Percentiles rank a stretch among this genome's conserved stretches.
Conservation (phyloP, 2,113 vertebrate genomes). For the Sceloporus tristichus region DNA sequence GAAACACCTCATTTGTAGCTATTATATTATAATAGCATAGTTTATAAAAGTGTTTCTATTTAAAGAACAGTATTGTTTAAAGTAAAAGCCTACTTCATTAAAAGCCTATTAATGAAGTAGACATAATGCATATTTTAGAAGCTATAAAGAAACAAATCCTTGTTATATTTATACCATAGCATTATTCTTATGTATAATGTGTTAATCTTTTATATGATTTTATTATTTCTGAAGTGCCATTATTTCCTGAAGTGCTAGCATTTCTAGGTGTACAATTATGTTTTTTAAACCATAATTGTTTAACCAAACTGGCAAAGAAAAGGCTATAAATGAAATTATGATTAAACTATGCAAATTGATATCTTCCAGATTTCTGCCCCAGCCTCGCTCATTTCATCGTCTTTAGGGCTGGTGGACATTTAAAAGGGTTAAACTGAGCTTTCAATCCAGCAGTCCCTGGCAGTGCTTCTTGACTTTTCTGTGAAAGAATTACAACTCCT, state of each 20-base stretch:
- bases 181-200: background rate
- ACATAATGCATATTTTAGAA: background rate
- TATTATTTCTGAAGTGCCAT: background rate
- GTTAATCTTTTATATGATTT: background rate
- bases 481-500: constrained; percentile 34
- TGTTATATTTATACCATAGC: background rate
- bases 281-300: background rate
- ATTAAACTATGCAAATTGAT: constrained; percentile 46
- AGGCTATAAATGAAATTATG: background rate
- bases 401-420: background rate
- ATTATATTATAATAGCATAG: background rate
- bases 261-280: background rate
- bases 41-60: background rate
- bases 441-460: background rate
- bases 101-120: background rate
- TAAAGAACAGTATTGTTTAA: background rate
- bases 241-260: background rate
- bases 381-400: background rate
- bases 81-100: background rate
- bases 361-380: constrained; percentile 16
- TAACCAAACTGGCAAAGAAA: background rate
- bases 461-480: background rate
- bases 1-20: background rate
- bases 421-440: constrained; percentile 23
- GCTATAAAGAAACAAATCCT: background rate